phyloP scores from a whole-genome alignment of 2,113 vertebrate species.

The Bufo bufo region DNA sequence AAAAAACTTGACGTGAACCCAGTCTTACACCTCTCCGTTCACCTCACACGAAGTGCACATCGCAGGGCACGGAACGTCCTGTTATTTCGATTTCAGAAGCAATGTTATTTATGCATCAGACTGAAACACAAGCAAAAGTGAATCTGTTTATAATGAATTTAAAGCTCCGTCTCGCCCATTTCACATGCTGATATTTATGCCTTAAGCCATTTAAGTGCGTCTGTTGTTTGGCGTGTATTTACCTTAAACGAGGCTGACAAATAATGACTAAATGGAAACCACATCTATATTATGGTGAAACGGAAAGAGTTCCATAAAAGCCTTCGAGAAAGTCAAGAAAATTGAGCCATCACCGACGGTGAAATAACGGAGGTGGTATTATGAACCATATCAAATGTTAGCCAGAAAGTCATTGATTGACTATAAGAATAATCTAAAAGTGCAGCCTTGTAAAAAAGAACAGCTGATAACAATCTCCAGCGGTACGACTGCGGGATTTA shows the following conservation, averaged over 20 bases:
- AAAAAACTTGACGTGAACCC: too few species aligned
- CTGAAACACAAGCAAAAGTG: neutral
- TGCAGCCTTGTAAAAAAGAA: conserved; percentile 3
- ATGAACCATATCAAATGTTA: conserved; percentile 16
- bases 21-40: too few species aligned
- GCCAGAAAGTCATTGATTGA: conserved; percentile 42
- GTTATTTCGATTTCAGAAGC: neutral
- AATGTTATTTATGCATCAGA: conserved; percentile 3
- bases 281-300: conserved; percentile 10
- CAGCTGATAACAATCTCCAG: conserved; percentile 40
- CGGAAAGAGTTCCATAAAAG: neutral
- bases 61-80: neutral
- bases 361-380: neutral
- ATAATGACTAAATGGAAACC: conserved; percentile 27
- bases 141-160: conserved; percentile 9
- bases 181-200: conserved; percentile 13
- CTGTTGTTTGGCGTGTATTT: neutral
- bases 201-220: neutral
- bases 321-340: conserved; percentile 2
- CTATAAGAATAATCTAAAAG: conserved; percentile 31
- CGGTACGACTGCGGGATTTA: neutral
- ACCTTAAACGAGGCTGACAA: neutral
- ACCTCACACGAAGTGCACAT: too few species aligned
- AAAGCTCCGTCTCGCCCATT: neutral
- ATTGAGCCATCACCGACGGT: neutral